phyloP scores from a whole-genome alignment of 2,113 vertebrate species.

The Chroicocephalus ridibundus region DNA sequence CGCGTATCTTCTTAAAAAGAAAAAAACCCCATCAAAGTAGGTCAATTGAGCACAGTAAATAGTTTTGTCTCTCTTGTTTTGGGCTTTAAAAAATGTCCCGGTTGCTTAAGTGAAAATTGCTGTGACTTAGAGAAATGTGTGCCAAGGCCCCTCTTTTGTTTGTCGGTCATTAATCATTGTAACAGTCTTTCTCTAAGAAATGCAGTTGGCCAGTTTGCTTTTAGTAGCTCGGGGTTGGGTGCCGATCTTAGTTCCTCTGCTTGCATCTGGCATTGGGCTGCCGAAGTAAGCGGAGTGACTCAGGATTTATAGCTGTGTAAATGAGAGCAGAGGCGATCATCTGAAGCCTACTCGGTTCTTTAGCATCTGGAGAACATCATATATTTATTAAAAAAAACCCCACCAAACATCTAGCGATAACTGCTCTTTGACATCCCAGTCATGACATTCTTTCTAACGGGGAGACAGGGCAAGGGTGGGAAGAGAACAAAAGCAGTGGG shows the following conservation, averaged over 20 bases:
- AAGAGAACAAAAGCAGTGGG: neutral
- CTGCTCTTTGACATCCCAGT: neutral
- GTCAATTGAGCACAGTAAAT: neutral
- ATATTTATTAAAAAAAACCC: neutral
- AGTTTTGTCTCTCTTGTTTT: neutral
- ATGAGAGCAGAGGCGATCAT: neutral
- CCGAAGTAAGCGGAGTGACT: neutral
- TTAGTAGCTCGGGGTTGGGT: neutral
- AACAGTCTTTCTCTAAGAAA: neutral
- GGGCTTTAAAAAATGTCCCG: neutral
- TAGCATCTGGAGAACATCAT: slow-evolving; percentile 1
- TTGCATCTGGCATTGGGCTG: neutral
- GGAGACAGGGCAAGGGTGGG: neutral
- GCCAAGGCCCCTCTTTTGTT: neutral
- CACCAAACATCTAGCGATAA: neutral
- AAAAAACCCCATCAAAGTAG: neutral
- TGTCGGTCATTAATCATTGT: neutral
- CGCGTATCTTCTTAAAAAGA: neutral
- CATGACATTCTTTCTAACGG: neutral
- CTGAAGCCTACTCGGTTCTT: neutral
- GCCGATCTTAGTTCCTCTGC: neutral
- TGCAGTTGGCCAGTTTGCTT: neutral
- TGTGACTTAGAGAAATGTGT: neutral
- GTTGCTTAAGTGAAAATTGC: neutral
- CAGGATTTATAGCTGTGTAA: neutral